phyloP scores from a whole-genome alignment of 1,140 invertebrate genomes.

The Solen grandis region DNA sequence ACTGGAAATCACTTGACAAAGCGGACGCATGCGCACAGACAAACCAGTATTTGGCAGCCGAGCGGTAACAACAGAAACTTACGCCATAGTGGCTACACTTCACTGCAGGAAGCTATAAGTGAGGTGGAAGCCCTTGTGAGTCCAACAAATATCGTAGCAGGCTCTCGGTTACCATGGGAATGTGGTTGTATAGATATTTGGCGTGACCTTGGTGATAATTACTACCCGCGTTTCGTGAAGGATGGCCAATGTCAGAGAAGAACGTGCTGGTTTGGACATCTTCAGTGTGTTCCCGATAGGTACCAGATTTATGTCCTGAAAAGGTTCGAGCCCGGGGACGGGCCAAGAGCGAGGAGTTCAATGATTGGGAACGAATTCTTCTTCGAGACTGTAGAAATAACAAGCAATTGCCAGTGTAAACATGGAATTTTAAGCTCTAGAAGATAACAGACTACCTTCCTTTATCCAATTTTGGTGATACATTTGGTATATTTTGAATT shows the following conservation, averaged over 20 bases:
- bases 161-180: constrained; percentile 19
- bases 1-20: too few species aligned
- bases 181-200: constrained; percentile 36
- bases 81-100: too few species aligned
- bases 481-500: too few species aligned
- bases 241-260: constrained; percentile 3
- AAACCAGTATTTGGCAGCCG: too few species aligned
- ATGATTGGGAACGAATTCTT: neutral
- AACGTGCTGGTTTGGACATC: constrained; percentile 44
- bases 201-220: constrained; percentile 23
- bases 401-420: constrained; percentile 13
- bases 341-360: neutral
- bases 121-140: too few species aligned
- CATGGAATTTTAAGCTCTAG: too few species aligned
- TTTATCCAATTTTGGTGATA: too few species aligned
- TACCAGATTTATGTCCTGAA: constrained; percentile 7
- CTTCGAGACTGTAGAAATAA: constrained; percentile 11
- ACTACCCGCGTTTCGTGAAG: constrained; percentile 19
- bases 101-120: too few species aligned
- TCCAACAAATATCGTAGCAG: too few species aligned
- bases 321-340: neutral
- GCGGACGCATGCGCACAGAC: too few species aligned
- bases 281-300: constrained; percentile 20
- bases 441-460: too few species aligned
- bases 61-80: too few species aligned